Evolutionary conservation across 2,888 invertebrate genomes (phyloP).

Genomic region (Drosophila merina): DNA sequence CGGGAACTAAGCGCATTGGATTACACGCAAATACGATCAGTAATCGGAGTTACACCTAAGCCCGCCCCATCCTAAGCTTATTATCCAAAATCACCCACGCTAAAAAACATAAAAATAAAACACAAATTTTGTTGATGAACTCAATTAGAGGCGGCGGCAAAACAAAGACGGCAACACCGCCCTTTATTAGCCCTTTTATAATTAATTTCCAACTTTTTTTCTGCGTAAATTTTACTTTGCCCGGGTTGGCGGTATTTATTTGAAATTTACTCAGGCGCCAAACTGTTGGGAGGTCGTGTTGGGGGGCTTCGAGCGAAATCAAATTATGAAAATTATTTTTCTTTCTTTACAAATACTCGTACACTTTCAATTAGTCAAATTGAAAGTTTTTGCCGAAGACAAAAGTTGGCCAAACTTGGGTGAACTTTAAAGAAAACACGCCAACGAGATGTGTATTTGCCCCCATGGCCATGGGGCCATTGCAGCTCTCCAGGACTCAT

Average conservation of each 20-base stretch:
- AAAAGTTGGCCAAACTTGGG: slow-evolving; percentile 34
- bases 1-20: slow-evolving; percentile 67
- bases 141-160: slow-evolving; percentile 60
- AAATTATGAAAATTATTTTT: slow-evolving; percentile 71
- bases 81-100: slow-evolving; percentile 31
- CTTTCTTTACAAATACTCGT: slow-evolving; percentile 48
- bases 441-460: slow-evolving; percentile 9
- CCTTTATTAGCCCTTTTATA: slow-evolving; percentile 54
- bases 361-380: slow-evolving; percentile 71
- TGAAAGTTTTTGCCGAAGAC: slow-evolving; percentile 50
- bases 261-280: slow-evolving; percentile 38
- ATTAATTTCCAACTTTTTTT: slow-evolving; percentile 58
- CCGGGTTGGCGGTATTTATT: slow-evolving; percentile 31
- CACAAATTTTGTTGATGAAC: slow-evolving; percentile 72
- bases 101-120: background rate
- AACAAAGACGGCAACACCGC: slow-evolving; percentile 18
- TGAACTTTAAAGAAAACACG: slow-evolving; percentile 49
- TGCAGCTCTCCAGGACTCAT: slow-evolving; percentile 26
- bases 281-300: slow-evolving; percentile 44
- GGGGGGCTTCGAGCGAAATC: slow-evolving; percentile 42
- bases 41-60: slow-evolving; percentile 65
- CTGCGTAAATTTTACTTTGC: background rate
- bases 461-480: background rate
- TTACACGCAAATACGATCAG: slow-evolving; percentile 47
- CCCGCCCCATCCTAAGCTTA: slow-evolving; percentile 56